Base-by-base conservation (phyloP, 1,140 invertebrate genomes). In the Temnothorax longispinosus region DNA sequence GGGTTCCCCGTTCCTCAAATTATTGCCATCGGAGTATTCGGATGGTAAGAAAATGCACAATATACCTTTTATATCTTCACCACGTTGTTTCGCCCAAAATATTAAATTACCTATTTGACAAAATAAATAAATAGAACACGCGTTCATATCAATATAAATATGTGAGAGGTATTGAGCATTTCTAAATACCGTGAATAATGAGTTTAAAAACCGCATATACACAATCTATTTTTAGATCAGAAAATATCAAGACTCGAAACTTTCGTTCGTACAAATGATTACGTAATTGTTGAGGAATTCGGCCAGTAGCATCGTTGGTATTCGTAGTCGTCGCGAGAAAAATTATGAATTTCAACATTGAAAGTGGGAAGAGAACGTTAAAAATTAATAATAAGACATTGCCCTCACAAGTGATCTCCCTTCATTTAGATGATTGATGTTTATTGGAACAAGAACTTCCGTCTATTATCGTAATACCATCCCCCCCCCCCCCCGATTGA, bases 1-100 rank as follows among this genome's bases (percentile, higher is more conserved):
- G 41, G 97, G 98, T 35, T 97, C 97, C 67, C 96, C 98, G 7
- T 98, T 99, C 93, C 95, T 98, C 32, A 96, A 99, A 80, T 95
- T 98, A 21, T 90, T 99, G 50, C 96, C 97, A 4, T 96, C 98
- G 0, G 96, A 97, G 67, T 99, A 99, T 95, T 96, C 97, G 32
- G 98, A 99, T 95, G 98, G 98, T 97, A 96, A 97, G 87, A 32
- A 44, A 21, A 18, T 54, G 8, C n/a, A 64, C 18, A 44, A 35
- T 38, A 50, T 47, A 32, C n/a, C n/a, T 80, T 15, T 52, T 18
- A 60, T n/a, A 75, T n/a, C 3, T 3, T 44, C 10, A 47, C 1
- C 41, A 47, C 3, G 3, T n/a, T 60, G 4, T 5, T 62, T 77
- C 1, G 21, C 21, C n/a, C 50, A 47, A 44, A 44, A 27, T 38